A percentile compares a stretch with the other conserved stretches of the same genome.
phyloP scores from a whole-genome alignment of 2,113 vertebrate genomes.

The Athene noctua region DNA sequence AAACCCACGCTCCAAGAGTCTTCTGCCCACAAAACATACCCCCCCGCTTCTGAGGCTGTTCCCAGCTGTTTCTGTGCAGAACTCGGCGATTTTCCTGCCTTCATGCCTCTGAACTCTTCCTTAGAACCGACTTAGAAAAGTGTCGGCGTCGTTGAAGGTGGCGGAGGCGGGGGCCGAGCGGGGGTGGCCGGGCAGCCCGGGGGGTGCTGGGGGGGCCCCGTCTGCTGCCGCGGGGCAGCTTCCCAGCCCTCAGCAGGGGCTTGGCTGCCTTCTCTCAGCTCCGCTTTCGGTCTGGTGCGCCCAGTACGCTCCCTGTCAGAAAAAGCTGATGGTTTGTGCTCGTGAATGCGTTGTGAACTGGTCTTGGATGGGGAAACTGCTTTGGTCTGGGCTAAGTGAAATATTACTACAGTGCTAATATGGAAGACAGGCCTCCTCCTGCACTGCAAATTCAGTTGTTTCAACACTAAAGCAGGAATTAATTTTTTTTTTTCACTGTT shows the following conservation, averaged over 20 bases:
- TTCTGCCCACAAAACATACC: background rate
- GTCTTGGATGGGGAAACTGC: background rate
- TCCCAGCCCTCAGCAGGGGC: background rate
- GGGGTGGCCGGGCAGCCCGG: background rate
- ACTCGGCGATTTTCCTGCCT: background rate
- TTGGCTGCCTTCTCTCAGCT: background rate
- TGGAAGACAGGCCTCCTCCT: background rate
- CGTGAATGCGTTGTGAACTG: background rate
- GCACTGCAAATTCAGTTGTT: background rate
- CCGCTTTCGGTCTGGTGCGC: too few relatives aligned
- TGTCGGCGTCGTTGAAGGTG: background rate
- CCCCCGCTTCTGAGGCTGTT: background rate
- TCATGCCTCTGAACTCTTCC: too few relatives aligned
- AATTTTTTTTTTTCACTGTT: background rate
- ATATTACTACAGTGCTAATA: background rate
- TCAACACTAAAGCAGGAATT: background rate
- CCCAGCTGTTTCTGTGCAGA: background rate
- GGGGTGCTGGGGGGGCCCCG: background rate
- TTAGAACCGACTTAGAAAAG: background rate
- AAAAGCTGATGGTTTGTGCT: background rate
- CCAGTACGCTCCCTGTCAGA: background rate
- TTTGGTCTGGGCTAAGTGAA: background rate
- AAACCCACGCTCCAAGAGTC: background rate
- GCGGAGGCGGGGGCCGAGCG: too few relatives aligned
- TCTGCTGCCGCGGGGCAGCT: rapidly evolving